Base-by-base conservation (phyloP, 2,888 invertebrate genomes). In the Melanchra persicariae region DNA sequence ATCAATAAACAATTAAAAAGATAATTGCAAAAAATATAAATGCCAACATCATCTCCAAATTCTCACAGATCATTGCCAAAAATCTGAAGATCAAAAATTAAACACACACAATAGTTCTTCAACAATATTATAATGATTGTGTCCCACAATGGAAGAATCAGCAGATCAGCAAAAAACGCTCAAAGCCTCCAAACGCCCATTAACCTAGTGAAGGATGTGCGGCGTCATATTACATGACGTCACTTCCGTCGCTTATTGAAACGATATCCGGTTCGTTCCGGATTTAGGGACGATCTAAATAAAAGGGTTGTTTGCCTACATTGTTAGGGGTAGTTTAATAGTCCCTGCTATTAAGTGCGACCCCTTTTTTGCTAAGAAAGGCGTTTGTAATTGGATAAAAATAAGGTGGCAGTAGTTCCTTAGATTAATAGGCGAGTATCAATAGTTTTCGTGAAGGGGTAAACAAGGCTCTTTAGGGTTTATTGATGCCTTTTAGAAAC, bases 221-320 rank as follows among this genome's bases (percentile, higher is more conserved):
- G 72, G 85, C 74, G 72, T 89, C 86, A 85, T 78, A 77, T 89
- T 86, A 84, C 87, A 67, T 87, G 83, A 85, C 85, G 87, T 88
- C 86, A 85, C 69, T 77, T 89, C 85, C 89, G 83, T 74, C 74
- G 76, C 68, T 79, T 87, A 89, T 88, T 86, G 84, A 88, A 88
- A 86, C 89, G 77, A 89, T 90, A 89, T 90, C 90, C 88, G 87
- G 87, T 87, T 85, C 67, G 82, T 86, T 87, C 87, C 84, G 89
- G 87, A 85, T 85, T 85, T 82, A 75, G 71, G 83, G 77, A 59
- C 70, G 79, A 85, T 85, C 75, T 87, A 87, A 89, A 87, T 87
- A 90, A 89, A 89, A 89, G 87, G 90, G 87, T 88, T 89, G 83
- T 82, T 85, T 83, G 70, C 74, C 67, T 74, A 65, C 62, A 77